Conservation (phyloP, 2,113 vertebrate genomes). For the Eubucco bourcierii region DNA sequence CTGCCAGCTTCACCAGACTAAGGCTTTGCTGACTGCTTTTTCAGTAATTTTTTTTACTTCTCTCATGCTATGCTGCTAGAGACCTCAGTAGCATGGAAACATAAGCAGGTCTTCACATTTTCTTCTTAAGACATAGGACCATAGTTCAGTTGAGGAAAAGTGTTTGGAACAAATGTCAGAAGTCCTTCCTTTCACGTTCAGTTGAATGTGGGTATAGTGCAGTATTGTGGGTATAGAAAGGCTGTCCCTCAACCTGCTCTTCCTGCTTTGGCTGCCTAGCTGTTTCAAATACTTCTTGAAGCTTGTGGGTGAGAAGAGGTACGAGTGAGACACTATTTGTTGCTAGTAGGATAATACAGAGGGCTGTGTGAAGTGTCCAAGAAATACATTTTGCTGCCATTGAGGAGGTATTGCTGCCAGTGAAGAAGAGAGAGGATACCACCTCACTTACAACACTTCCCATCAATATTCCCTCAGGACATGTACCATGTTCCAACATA, state of each 20-base stretch:
- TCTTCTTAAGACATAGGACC: background rate
- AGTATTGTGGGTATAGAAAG: background rate
- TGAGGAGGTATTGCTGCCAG: background rate
- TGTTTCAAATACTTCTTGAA: background rate
- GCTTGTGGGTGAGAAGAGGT: background rate
- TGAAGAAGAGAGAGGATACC: background rate
- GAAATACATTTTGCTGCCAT: background rate
- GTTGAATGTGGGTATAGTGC: too few relatives aligned
- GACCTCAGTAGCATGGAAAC: background rate
- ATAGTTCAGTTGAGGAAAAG: background rate
- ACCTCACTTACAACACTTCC: background rate
- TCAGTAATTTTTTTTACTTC: background rate
- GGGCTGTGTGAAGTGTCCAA: background rate
- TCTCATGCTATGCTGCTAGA: background rate
- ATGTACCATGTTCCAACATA: accelerated
- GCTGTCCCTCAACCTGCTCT: background rate
- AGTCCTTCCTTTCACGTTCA: background rate
- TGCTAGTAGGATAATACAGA: background rate
- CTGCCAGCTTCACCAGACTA: background rate
- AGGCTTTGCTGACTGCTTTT: background rate
- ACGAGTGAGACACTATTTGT: background rate
- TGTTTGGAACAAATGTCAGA: background rate
- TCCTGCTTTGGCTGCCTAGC: background rate
- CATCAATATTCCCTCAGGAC: background rate
- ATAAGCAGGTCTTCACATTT: background rate